phyloP scores from a whole-genome alignment of 2,888 invertebrate genomes.

The Marronus borbonicus region DNA sequence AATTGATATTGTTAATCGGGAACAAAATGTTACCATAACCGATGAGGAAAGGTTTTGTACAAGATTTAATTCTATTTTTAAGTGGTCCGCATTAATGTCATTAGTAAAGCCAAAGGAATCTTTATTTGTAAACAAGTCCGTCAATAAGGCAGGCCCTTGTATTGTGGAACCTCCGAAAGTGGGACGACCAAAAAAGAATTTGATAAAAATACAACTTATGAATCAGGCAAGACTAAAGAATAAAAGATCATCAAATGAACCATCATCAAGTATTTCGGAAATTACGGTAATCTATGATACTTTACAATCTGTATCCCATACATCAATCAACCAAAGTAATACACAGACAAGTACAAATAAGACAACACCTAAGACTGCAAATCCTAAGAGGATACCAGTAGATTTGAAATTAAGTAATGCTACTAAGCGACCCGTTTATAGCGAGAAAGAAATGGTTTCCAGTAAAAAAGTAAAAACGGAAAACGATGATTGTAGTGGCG shows the following conservation, averaged over 20 bases:
- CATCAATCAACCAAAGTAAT: no score
- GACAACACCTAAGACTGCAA: neutral
- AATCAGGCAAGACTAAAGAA: constrained; percentile 48
- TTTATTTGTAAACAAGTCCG: constrained; percentile 18
- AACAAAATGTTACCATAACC: constrained; percentile 1
- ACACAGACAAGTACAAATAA: neutral
- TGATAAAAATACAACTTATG: constrained; percentile 52
- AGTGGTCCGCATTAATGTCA: constrained; percentile 56
- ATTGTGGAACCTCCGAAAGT: constrained; percentile 12
- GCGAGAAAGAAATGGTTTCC: neutral
- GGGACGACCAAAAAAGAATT: constrained; percentile 53
- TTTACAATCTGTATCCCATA: no score
- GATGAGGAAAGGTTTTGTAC: constrained; percentile 48
- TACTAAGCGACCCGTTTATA: constrained; percentile 1
- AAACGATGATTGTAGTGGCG: neutral
- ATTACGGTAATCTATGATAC: neutral
- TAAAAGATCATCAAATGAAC: neutral
- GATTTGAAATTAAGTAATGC: neutral
- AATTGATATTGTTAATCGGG: neutral
- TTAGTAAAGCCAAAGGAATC: constrained; percentile 31
- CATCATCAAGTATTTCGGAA: neutral
- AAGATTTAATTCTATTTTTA: constrained; percentile 53
- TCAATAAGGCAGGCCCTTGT: neutral
- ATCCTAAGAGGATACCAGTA: neutral
- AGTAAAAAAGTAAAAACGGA: constrained; percentile 13